A percentile compares a stretch with the other conserved stretches of the same genome.
Evolutionary conservation across 2,797 vertebrate genomes (phyloP).

Genomic region (Salmo trutta): DNA sequence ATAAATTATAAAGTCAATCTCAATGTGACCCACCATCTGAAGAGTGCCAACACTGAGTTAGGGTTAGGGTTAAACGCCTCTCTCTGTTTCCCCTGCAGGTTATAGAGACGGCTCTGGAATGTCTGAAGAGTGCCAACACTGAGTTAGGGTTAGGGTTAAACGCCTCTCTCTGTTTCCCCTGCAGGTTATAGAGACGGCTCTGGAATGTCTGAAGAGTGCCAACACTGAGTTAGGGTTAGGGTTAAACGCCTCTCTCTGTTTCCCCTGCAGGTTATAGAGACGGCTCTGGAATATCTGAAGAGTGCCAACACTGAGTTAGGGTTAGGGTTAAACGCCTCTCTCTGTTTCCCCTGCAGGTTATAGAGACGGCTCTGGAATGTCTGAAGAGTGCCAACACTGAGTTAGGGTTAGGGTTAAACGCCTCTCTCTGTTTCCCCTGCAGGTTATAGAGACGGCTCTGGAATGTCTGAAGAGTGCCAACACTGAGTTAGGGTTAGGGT

Average conservation of each 20-base stretch:
- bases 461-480: slow-evolving; percentile 83
- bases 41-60: no score
- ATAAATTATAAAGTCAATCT: no score
- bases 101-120: slow-evolving; percentile 96
- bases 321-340: not conserved
- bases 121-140: slow-evolving; percentile 70
- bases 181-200: slow-evolving; percentile 94
- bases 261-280: slow-evolving; percentile 88
- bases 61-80: not conserved
- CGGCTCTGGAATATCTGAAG: slow-evolving; percentile 89
- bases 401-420: no score
- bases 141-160: no score
- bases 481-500: no score
- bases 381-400: slow-evolving; percentile 62
- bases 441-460: slow-evolving; percentile 96
- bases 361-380: slow-evolving; percentile 95
- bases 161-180: not conserved
- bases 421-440: not conserved
- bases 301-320: no score
- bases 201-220: slow-evolving; percentile 85
- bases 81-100: slow-evolving; percentile 69
- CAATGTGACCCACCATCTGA: slow-evolving; percentile 63
- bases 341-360: slow-evolving; percentile 75
- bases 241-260: not conserved
- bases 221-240: no score